Evolutionary conservation across 2,797 vertebrate genomes (phyloP).

Genomic region (Sebastes trivittatus): DNA sequence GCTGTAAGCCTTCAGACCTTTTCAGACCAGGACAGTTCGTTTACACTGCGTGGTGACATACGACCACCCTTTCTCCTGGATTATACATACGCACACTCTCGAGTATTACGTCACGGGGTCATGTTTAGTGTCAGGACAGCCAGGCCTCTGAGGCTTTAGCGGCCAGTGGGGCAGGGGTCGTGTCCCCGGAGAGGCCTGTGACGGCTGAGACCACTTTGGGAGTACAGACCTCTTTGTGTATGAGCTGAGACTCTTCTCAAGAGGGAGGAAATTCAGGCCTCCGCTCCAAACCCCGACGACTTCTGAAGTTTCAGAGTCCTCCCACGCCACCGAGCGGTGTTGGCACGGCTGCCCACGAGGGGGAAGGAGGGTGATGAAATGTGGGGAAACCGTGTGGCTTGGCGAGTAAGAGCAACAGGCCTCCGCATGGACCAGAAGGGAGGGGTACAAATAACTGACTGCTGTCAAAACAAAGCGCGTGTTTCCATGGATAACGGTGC

Average conservation of each 20-base stretch:
- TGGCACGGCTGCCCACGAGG: constrained; percentile 51
- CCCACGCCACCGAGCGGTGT: constrained; percentile 46
- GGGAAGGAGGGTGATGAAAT: constrained; percentile 66
- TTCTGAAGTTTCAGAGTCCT: constrained; percentile 48
- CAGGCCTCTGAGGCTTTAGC: constrained; percentile 29
- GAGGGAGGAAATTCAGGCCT: constrained; percentile 45
- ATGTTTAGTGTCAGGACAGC: constrained; percentile 50
- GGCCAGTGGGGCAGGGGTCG: constrained; percentile 47
- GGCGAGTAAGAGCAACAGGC: constrained; percentile 34
- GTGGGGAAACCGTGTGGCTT: constrained; percentile 57
- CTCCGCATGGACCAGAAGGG: constrained; percentile 33
- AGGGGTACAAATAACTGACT: constrained; percentile 35
- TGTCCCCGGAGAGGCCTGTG: constrained; percentile 50
- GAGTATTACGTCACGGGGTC: constrained; percentile 58
- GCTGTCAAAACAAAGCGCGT: constrained; percentile 64
- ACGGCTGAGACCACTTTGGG: constrained; percentile 43
- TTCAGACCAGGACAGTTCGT: constrained; percentile 44
- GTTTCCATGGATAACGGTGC: constrained; percentile 65
- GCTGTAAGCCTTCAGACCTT: constrained; percentile 47
- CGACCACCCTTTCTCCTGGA: constrained; percentile 21
- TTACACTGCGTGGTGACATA: constrained; percentile 56
- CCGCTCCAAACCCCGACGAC: constrained; percentile 33
- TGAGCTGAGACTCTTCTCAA: constrained; percentile 53
- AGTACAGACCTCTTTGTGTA: constrained; percentile 68
- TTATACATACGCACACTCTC: constrained; percentile 29